phyloP scores from a whole-genome alignment of 2,113 vertebrate genomes.

The Climacteris rufus region DNA sequence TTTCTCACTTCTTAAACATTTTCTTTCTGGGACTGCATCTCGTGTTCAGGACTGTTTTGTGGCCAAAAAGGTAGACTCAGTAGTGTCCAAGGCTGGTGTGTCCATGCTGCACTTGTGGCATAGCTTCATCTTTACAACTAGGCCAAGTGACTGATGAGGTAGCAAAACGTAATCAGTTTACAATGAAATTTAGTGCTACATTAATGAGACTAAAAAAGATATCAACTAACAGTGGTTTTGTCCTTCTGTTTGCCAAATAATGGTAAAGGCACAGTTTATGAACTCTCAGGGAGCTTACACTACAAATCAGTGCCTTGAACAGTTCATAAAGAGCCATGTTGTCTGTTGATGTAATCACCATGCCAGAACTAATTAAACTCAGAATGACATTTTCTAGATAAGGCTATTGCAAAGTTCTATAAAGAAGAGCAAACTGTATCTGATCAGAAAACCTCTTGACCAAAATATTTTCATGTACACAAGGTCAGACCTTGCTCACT shows the following conservation, averaged over 20 bases:
- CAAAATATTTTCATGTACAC: not conserved
- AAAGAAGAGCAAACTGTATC: not conserved
- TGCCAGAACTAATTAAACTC: slow-evolving; percentile 17
- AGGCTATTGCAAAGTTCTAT: not conserved
- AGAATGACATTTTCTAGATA: not conserved
- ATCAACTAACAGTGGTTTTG: not conserved
- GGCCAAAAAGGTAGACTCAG: not conserved
- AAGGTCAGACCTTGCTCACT: not conserved
- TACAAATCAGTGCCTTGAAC: not conserved
- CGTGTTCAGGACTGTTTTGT: not conserved
- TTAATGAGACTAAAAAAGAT: not conserved
- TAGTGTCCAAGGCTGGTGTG: not conserved
- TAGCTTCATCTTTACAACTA: not conserved
- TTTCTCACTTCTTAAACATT: not conserved
- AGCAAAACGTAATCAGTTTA: not conserved
- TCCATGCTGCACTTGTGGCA: not conserved
- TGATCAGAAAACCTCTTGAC: not conserved
- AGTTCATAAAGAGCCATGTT: not conserved
- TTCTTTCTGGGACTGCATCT: not conserved
- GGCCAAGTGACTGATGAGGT: not conserved
- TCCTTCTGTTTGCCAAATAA: not conserved
- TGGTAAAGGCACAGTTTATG: not conserved
- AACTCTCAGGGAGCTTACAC: not conserved
- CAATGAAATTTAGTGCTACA: not conserved
- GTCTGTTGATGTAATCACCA: not conserved